Conservation (phyloP, 2,797 vertebrate species). For the Antennarius maculatus region DNA sequence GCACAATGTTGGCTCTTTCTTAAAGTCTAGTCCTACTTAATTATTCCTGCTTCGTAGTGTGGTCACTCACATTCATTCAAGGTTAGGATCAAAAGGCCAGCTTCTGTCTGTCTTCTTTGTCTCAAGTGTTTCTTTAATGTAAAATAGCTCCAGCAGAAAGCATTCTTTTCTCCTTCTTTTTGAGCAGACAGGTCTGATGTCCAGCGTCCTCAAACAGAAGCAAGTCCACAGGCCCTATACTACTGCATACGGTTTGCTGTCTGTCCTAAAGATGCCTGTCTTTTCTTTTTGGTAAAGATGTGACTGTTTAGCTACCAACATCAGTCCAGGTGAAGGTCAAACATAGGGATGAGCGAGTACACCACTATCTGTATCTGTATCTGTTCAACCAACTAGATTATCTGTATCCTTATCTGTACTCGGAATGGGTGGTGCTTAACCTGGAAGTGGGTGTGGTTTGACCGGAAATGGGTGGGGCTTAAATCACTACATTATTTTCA, state of each 20-base stretch:
- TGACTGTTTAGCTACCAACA: not conserved
- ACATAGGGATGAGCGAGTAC: no score
- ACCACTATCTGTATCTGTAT: no score
- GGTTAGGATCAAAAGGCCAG: constrained; percentile 66
- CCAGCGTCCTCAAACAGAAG: constrained; percentile 64
- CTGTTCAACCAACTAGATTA: no score
- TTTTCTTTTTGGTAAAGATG: not conserved
- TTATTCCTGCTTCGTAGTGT: not conserved
- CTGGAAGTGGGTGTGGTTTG: no score
- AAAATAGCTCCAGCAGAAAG: constrained; percentile 34
- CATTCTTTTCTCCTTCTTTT: no score
- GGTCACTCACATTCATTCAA: constrained; percentile 32
- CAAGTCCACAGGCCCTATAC: constrained; percentile 59
- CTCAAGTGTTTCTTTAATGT: constrained; percentile 66
- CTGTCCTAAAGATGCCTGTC: not conserved
- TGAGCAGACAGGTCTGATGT: constrained; percentile 50
- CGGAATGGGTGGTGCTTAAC: no score
- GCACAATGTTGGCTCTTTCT: not conserved
- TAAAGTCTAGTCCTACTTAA: not conserved
- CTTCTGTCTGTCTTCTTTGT: constrained; percentile 49
- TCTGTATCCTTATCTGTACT: no score
- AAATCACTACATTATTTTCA: no score
- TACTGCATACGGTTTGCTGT: no score
- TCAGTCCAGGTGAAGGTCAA: no score
- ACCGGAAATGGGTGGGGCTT: no score